Evolutionary conservation across 2,888 invertebrate species (phyloP).

Genomic region (Shargacucullia verbasci): DNA sequence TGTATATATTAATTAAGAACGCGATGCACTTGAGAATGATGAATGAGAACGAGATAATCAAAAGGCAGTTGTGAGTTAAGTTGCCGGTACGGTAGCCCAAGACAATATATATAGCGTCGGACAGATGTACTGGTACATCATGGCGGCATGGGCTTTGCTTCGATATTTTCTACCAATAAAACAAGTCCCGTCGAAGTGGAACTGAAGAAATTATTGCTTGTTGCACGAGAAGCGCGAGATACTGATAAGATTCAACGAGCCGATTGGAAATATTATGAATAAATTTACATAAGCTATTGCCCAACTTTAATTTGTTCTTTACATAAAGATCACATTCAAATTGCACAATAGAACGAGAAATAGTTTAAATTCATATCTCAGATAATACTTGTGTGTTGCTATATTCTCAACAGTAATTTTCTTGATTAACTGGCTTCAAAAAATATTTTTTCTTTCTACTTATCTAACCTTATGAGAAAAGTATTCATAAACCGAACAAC

Average conservation of each 20-base stretch:
- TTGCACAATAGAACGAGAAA: conserved; percentile 16
- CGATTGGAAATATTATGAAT: conserved; percentile 39
- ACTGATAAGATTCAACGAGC: conserved; percentile 39
- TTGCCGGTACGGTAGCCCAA: conserved; percentile 57
- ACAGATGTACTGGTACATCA: conserved; percentile 42
- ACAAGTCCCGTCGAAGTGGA: conserved; percentile 10
- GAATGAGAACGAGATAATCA: conserved; percentile 66
- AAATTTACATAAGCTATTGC: conserved; percentile 37
- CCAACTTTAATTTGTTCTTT: conserved; percentile 15
- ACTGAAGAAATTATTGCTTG: conserved; percentile 18
- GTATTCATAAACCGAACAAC: no score
- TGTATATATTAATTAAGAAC: conserved; percentile 62
- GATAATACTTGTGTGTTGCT: no score
- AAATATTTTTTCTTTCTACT: no score
- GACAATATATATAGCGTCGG: conserved; percentile 49
- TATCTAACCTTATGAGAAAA: no score
- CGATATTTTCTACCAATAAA: conserved; percentile 25
- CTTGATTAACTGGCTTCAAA: no score
- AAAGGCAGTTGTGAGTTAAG: conserved; percentile 60
- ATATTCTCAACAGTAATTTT: no score
- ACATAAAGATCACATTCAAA: conserved; percentile 25
- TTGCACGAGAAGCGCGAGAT: conserved; percentile 19
- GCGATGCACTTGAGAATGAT: conserved; percentile 66
- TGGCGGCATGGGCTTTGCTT: conserved; percentile 20
- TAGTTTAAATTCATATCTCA: conserved; percentile 7